Evolutionary conservation across 2,888 invertebrate genomes (phyloP).

Genomic region (Abrostola triplasia): DNA sequence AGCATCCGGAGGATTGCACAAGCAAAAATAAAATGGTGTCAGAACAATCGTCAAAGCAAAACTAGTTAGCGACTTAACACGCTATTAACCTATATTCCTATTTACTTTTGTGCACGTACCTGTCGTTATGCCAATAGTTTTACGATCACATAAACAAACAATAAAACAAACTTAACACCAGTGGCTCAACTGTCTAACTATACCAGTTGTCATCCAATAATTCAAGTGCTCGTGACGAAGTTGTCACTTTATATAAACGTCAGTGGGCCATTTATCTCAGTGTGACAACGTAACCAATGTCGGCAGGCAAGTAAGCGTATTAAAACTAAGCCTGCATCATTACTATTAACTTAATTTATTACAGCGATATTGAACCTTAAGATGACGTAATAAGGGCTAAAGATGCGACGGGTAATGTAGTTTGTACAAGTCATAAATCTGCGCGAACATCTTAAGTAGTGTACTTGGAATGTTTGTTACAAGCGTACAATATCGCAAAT

Average conservation of each 20-base stretch:
- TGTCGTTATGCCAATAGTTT: conserved; percentile 45
- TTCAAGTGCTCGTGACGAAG: conserved; percentile 71
- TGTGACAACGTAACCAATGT: conserved; percentile 79
- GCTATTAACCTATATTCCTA: conserved; percentile 43
- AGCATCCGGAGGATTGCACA: conserved; percentile 17
- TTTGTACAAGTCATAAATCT: conserved; percentile 69
- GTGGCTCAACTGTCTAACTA: conserved; percentile 51
- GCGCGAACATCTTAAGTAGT: conserved; percentile 68
- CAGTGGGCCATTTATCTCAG: conserved; percentile 77
- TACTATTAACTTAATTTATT: conserved; percentile 56
- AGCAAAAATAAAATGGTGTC: conserved; percentile 13
- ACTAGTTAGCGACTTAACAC: conserved; percentile 22
- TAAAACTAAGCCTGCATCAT: conserved; percentile 69
- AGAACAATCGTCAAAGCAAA: conserved; percentile 19
- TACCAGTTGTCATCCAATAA: conserved; percentile 58
- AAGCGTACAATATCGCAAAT: conserved; percentile 62
- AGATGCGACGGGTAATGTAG: conserved; percentile 45
- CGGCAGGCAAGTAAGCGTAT: conserved; percentile 74
- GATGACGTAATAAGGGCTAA: conserved; percentile 50
- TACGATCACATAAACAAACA: conserved; percentile 47
- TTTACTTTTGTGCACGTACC: conserved; percentile 36
- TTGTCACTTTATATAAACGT: conserved; percentile 75
- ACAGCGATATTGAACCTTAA: conserved; percentile 58
- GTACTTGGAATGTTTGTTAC: conserved; percentile 66
- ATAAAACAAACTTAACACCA: conserved; percentile 45